phyloP scores from a whole-genome alignment of 2,888 invertebrate genomes.

The Tetanocera ferruginea region DNA sequence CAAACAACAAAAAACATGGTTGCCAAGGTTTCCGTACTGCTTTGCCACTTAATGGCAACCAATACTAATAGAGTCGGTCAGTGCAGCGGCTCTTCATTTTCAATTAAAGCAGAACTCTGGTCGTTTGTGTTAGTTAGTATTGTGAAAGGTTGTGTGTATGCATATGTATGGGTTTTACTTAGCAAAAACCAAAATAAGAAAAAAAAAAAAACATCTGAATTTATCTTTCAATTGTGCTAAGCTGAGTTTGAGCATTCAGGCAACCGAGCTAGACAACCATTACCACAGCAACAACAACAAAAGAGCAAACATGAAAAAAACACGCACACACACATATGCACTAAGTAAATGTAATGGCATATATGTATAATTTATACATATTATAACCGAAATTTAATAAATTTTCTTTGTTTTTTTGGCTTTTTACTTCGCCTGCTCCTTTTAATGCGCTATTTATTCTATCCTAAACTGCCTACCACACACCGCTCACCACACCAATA shows the following conservation, averaged over 20 bases:
- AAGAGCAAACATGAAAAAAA: conserved; percentile 23
- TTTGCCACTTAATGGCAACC: not conserved
- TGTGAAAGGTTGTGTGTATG: not conserved
- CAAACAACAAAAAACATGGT: conserved; percentile 2
- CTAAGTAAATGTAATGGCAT: too few species aligned
- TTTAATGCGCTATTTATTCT: too few species aligned
- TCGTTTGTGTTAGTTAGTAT: not conserved
- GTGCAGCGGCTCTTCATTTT: not conserved
- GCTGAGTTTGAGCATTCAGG: too few species aligned
- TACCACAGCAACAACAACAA: conserved; percentile 36
- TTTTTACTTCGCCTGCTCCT: too few species aligned
- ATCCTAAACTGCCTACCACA: too few species aligned
- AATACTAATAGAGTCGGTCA: conserved; percentile 9
- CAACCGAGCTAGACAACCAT: too few species aligned
- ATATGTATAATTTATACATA: too few species aligned
- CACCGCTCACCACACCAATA: too few species aligned
- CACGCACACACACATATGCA: not conserved
- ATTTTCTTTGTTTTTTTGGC: too few species aligned
- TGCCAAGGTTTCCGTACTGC: not conserved
- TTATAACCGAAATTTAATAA: too few species aligned
- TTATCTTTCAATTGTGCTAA: conserved; percentile 15
- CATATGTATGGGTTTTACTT: not conserved
- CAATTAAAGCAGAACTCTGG: not conserved
- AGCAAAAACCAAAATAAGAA: not conserved
- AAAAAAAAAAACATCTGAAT: conserved; percentile 8